These are phyloP conservation scores for Danio albolineatus DNA, from an alignment of 2,797 vertebrate species.

Conservation along the genomic window DNA sequence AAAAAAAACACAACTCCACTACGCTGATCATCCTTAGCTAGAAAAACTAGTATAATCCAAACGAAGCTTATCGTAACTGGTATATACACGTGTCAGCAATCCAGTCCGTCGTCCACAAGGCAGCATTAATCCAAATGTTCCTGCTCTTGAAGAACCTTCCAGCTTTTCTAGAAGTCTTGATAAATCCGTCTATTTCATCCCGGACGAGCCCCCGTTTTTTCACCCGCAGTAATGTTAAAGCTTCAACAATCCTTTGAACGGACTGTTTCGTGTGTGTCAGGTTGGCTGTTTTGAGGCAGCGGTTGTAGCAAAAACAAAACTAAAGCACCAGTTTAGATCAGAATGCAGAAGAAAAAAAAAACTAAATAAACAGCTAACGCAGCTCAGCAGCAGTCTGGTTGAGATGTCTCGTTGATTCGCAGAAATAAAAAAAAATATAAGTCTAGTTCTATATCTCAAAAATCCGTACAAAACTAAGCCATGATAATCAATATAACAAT, in stretches of 20 bases:
- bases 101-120: conserved; percentile 22
- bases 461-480: conserved; percentile 52
- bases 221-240: conserved; percentile 55
- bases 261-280: not conserved
- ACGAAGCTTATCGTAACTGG: conserved; percentile 50
- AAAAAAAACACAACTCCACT: not conserved
- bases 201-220: conserved; percentile 5
- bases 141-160: conserved; percentile 1
- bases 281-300: conserved; percentile 56
- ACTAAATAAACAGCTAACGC: conserved; percentile 29
- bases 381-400: conserved; percentile 59
- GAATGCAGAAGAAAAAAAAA: conserved; percentile 10
- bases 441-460: conserved; percentile 62
- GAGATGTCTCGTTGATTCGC: conserved; percentile 56
- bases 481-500: conserved; percentile 42
- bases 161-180: conserved; percentile 16
- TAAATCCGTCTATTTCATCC: conserved; percentile 4
- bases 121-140: not conserved
- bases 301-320: conserved; percentile 38
- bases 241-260: conserved; percentile 29
- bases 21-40: conserved; percentile 32
- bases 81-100: conserved; percentile 47
- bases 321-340: conserved; percentile 13
- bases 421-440: conserved; percentile 41
- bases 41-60: conserved; percentile 34